Base-by-base conservation (phyloP, 2,797 vertebrate genomes). In the Coccyzus lansbergi region DNA sequence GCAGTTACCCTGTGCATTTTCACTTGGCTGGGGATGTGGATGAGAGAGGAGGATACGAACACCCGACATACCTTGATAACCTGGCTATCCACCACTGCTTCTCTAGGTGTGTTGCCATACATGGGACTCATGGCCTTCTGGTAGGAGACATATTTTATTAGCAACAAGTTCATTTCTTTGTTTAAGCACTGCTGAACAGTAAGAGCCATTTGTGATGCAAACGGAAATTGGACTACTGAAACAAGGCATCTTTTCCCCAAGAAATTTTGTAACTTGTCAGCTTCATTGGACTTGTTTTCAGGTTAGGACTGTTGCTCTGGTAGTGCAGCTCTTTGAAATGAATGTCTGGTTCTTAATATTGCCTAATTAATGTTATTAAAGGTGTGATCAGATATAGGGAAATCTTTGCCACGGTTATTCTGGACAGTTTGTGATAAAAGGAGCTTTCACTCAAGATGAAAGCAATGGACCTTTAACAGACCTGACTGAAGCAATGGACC, bases 31-130 rank as follows among this genome's bases (percentile, higher is more conserved):
- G 86, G 51, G 92, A 97, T 21, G 83, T 92, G 92, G 97, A 92
- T 78, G 77, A 95, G 86, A 90, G 71, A 88, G 96, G 92, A 88
- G 91, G 95, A 29, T 94, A 76, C 3, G 15, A 71, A 10, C 59
- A 3, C 9, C 83, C 92, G 15, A 58, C 33, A 0, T 92, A 92
- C 74, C 83, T 88, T 1, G 36, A 97, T 64, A 95, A 96, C 78
- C 90, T 99, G 55, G 98, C 98, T 92, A 98, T 99, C 92, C 99
- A 99, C 93, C 98, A 98, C 95, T 98, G 98, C 31, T 99, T 99
- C 97, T 99, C 99, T 9, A 98, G 98, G 94, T 99, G 99, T 5
- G 97, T 98, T 60, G 98, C 98, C 12, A 97, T 98, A 67, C 98
- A 98, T 11, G 98, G 98, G 72, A 98, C 82, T 55, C 69, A 69